These are phyloP conservation scores for Agrochola litura DNA, from an alignment of 2,888 invertebrate genomes.

Conservation along the genomic window DNA sequence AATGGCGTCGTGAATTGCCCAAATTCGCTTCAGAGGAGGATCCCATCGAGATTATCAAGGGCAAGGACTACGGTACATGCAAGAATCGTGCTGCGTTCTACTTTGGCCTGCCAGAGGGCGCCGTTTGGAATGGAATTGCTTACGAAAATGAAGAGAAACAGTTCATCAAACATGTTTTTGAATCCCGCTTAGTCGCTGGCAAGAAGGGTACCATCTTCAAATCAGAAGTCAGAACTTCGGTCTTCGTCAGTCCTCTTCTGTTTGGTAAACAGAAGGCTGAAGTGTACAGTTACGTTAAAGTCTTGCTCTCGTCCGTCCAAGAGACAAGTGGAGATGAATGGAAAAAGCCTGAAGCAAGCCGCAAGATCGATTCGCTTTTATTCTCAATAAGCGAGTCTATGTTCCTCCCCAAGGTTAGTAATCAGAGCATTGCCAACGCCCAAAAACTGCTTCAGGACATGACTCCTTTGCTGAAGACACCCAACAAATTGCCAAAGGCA, in stretches of 20 bases:
- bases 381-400: slow-evolving; percentile 83
- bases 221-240: slow-evolving; percentile 91
- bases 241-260: slow-evolving; percentile 90
- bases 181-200: slow-evolving; percentile 89
- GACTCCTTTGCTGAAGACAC: slow-evolving; percentile 90
- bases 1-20: slow-evolving; percentile 88
- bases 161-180: slow-evolving; percentile 90
- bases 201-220: slow-evolving; percentile 92
- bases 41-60: slow-evolving; percentile 92
- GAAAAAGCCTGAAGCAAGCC: slow-evolving; percentile 80
- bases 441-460: slow-evolving; percentile 89
- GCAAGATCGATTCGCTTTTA: slow-evolving; percentile 88
- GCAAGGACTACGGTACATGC: slow-evolving; percentile 91
- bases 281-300: slow-evolving; percentile 91
- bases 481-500: slow-evolving; percentile 89
- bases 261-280: slow-evolving; percentile 91
- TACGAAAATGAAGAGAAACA: slow-evolving; percentile 87
- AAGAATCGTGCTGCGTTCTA: slow-evolving; percentile 91
- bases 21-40: slow-evolving; percentile 85
- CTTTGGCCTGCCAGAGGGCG: slow-evolving; percentile 90
- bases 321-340: slow-evolving; percentile 79
- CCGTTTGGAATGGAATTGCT: slow-evolving; percentile 87
- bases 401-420: slow-evolving; percentile 60
- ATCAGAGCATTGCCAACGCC: slow-evolving; percentile 83
- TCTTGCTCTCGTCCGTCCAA: slow-evolving; percentile 83